Base-by-base conservation (phyloP, 2,888 invertebrate genomes). In the Pseudococcus viburni region DNA sequence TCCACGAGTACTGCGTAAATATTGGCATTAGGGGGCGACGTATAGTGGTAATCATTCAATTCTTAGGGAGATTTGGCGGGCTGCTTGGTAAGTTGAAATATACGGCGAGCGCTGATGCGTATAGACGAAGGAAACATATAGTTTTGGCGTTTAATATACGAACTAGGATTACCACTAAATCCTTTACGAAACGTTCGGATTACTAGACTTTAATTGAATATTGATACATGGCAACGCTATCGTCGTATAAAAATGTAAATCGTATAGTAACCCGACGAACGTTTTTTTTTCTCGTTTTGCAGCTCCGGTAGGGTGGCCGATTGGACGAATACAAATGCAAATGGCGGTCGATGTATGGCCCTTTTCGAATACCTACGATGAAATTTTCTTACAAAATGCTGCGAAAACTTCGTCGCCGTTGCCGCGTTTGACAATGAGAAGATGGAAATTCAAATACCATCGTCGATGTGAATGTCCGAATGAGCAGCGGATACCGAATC, bases 141-240 rank as follows among this genome's bases (percentile, higher is more conserved):
- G 80, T 42, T 39, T 80, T 80, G 39, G 42, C 42, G 80, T 80
- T 80, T 80, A 80, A 80, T 80, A 42, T 80, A 80, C 80, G 80
- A 59, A 33, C 85, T 39, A 64, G 85, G 85, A 85, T 85, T 85
- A 64, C 55, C 64, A 15, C 48, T 39, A 55, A 59, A 59, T 85
- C 85, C 42, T 85, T 26, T 33, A 33, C 85, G 51, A 85, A 85
- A 85, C 64, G 64, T 85, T 80, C 64, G 55, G 64, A 51, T 85
- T 55, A 64, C 51, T 64, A 48, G 85, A 85, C 85, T 85, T 85
- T 85, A 85, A 85, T 85, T 85, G 85, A 85, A 85, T 85, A 17
- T 48, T 42, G 86, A 86, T 73, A 77, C 80, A 17, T 42, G 33
- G 33, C 68, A 33, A 26, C 68, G 68, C 22, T 73, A 33, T 73